Base-by-base conservation (phyloP, 2,797 vertebrate genomes). In the Dipus sagitta region DNA sequence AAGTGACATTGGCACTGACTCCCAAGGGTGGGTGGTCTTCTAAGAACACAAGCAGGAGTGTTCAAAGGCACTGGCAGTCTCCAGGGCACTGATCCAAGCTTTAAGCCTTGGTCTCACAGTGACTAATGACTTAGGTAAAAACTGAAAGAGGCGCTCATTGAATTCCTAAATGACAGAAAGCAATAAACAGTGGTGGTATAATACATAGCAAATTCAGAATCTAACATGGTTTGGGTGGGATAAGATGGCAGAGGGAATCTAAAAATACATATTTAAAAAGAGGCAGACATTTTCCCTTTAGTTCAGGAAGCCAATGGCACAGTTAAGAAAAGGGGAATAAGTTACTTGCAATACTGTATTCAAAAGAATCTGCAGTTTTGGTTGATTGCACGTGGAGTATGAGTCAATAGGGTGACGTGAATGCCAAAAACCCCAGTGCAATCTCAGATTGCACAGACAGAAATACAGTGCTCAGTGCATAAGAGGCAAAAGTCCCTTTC, bases 401-500 rank as follows among this genome's bases (percentile, higher is more conserved):
- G 87, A 96, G 78, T 95, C 89, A 92, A 79, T n/a, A 58, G 62
- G 24, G n/a, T 88, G 86, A 87, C 6, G 0, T 4, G 47, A 20
- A 79, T 85, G 60, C 68, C 87, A 80, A 64, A 70, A 72, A 82
- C 34, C 64, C 83, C 68, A 92, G 38, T 3, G 86, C 65, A 93
- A 91, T 78, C 95, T 76, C 28, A 58, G 80, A 86, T 23, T 74
- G 24, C 77, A 42, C 23, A 20, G 62, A 70, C 42, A 87, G 84
- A 91, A 91, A 85, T 5, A 62, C 0, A 21, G 70, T 26, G 11
- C 72, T 79, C 77, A 58, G 71, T 95, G 60, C 14, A 23, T 70
- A 7, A 52, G 54, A 91, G 54, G 74, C 60, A 85, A 91, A 96
- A 82, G 74, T 89, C 89, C 92, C 91, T 77, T 93, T 92, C 75